Percentiles rank a stretch among this genome's conserved stretches.
phyloP scores from a whole-genome alignment of 2,797 vertebrate species.

The Bradypodion pumilum region DNA sequence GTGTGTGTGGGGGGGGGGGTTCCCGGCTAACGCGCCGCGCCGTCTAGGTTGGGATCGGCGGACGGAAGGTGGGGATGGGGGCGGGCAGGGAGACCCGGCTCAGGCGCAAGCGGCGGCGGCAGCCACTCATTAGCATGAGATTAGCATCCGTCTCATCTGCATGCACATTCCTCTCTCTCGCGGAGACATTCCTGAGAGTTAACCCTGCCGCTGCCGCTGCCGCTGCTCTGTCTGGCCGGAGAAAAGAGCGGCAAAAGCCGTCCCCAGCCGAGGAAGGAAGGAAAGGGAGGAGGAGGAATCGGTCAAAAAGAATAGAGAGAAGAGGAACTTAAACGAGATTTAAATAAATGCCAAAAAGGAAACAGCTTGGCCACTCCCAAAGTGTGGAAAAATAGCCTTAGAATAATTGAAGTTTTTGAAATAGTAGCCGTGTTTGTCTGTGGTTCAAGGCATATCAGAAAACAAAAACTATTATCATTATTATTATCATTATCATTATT shows the following conservation, averaged over 20 bases:
- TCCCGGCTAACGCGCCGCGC: constrained; percentile 64
- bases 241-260: neutral
- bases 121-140: constrained; percentile 79
- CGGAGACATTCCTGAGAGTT: constrained; percentile 79
- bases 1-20: too few relatives aligned
- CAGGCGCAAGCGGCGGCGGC: constrained; percentile 54
- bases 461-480: too few relatives aligned
- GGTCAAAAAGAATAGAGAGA: neutral
- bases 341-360: neutral
- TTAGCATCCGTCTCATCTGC: constrained; percentile 84
- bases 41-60: constrained; percentile 63
- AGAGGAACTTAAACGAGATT: too few relatives aligned
- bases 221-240: neutral
- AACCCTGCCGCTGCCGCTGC: constrained; percentile 70
- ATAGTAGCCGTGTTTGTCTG: too few relatives aligned
- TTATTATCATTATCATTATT: too few relatives aligned
- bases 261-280: rapidly evolving
- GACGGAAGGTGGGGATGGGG: constrained; percentile 15
- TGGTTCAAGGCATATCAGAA: too few relatives aligned
- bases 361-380: neutral
- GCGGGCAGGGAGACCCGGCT: constrained; percentile 56
- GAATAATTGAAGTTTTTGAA: too few relatives aligned
- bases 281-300: neutral
- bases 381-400: neutral
- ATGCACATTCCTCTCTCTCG: constrained; percentile 85